A percentile compares a stretch with the other conserved stretches of the same genome.
Evolutionary conservation across 2,888 invertebrate species (phyloP).

Genomic region (Trissolcus brochymenae): DNA sequence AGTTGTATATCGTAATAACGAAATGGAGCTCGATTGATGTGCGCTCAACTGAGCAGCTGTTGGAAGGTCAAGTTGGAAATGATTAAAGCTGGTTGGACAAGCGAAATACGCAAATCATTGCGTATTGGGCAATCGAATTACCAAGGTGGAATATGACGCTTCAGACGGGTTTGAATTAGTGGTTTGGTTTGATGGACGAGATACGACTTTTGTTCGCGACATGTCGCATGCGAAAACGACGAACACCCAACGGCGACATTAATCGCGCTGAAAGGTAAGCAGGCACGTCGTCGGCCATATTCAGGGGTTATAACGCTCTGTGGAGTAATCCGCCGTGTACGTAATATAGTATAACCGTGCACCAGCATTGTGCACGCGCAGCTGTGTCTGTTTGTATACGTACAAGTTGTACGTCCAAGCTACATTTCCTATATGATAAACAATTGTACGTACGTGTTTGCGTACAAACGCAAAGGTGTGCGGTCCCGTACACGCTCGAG

Average conservation of each 20-base stretch:
- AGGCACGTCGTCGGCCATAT: constrained; percentile 53
- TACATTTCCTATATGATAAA: constrained; percentile 51
- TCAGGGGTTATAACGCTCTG: constrained; percentile 50
- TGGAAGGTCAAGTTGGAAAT: constrained; percentile 13
- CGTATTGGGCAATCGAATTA: constrained; percentile 34
- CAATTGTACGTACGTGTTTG: constrained; percentile 42
- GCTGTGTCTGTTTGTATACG: constrained; percentile 14
- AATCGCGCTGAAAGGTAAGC: constrained; percentile 58
- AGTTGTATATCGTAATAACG: neutral
- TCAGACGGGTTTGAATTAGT: constrained; percentile 35
- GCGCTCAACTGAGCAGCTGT: neutral
- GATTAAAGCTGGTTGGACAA: constrained; percentile 20
- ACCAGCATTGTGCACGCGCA: constrained; percentile 11
- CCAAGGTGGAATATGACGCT: constrained; percentile 7
- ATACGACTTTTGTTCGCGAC: constrained; percentile 45
- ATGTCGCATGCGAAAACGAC: constrained; percentile 48
- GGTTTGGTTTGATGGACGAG: constrained; percentile 41
- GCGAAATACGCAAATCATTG: constrained; percentile 33
- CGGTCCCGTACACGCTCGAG: constrained; percentile 5
- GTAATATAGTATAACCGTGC: constrained; percentile 52
- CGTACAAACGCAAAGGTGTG: constrained; percentile 15
- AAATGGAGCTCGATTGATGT: neutral
- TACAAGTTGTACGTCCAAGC: constrained; percentile 16
- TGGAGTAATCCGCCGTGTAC: constrained; percentile 54
- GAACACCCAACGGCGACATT: constrained; percentile 57